A percentile compares a stretch with the other conserved stretches of the same genome.
Conservation (phyloP, 2,888 invertebrate species). For the Orthosia gracilis region DNA sequence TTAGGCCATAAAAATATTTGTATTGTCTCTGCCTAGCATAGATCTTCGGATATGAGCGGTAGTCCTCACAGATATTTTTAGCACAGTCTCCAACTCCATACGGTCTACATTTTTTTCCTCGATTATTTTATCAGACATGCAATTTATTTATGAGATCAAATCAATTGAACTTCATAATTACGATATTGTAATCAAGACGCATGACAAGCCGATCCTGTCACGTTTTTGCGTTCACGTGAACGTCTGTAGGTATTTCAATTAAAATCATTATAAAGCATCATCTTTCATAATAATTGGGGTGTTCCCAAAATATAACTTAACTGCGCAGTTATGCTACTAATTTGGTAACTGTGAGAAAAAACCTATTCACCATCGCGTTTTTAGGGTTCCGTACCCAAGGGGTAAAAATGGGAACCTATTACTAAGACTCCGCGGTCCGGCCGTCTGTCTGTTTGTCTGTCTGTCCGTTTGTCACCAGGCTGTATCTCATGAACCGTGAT, state of each 20-base stretch:
- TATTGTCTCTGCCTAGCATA: not conserved
- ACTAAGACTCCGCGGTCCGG: no score
- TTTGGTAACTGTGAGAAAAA: not conserved
- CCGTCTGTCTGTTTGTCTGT: no score
- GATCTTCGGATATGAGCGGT: not conserved
- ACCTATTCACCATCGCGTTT: not conserved
- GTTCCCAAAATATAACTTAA: slow-evolving; percentile 18
- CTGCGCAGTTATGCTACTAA: not conserved
- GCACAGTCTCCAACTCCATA: not conserved
- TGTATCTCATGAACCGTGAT: no score
- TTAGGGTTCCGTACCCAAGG: no score
- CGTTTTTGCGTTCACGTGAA: slow-evolving; percentile 40
- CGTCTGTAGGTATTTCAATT: slow-evolving; percentile 5
- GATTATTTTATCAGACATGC: slow-evolving; percentile 22
- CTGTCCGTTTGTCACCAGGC: no score
- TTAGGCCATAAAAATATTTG: no score
- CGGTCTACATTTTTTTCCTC: not conserved
- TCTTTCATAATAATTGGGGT: slow-evolving; percentile 17
- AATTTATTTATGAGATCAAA: slow-evolving; percentile 48
- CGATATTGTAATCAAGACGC: slow-evolving; percentile 41
- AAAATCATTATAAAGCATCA: slow-evolving; percentile 2
- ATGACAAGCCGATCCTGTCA: slow-evolving; percentile 19
- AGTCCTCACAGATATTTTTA: slow-evolving; percentile 2
- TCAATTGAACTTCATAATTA: slow-evolving; percentile 42
- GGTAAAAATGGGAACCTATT: no score